Percentiles rank a stretch among this genome's conserved stretches.
These are phyloP conservation scores for Heteromyza rotundicornis DNA, from an alignment of 2,888 invertebrate species.

Conservation along the genomic window DNA sequence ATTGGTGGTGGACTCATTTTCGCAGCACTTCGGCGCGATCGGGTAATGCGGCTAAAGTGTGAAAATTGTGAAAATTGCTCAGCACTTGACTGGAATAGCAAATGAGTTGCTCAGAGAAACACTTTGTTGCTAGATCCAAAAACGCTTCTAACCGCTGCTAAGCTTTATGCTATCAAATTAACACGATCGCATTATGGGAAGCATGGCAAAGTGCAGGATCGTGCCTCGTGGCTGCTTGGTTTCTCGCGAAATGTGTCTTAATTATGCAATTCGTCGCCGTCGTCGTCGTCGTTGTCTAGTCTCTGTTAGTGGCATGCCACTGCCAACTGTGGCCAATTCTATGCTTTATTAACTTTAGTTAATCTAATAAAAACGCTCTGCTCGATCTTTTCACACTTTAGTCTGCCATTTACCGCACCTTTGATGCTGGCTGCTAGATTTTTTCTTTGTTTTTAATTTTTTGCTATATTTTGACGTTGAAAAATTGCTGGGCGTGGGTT, in stretches of 20 bases:
- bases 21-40: background rate
- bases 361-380: background rate
- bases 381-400: background rate
- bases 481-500: slow-evolving; percentile 12
- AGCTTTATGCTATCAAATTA: slow-evolving; percentile 16
- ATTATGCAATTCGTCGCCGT: slow-evolving; percentile 21
- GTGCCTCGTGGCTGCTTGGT: slow-evolving; percentile 28
- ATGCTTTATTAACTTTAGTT: background rate
- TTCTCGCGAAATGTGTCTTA: slow-evolving; percentile 29
- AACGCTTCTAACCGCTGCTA: background rate
- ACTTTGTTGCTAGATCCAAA: background rate
- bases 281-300: background rate
- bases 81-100: slow-evolving; percentile 26
- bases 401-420: too few species aligned
- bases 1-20: slow-evolving; percentile 19
- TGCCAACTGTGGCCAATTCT: background rate
- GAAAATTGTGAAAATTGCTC: slow-evolving; percentile 34
- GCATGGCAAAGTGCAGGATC: slow-evolving; percentile 36
- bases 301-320: slow-evolving; percentile 4
- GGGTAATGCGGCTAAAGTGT: background rate
- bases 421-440: too few species aligned
- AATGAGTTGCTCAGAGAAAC: slow-evolving; percentile 10
- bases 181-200: slow-evolving; percentile 19
- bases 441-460: too few species aligned
- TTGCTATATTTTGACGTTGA: slow-evolving; percentile 2